Conservation (phyloP, 2,888 invertebrate genomes). For the Liodrosophila aerea region DNA sequence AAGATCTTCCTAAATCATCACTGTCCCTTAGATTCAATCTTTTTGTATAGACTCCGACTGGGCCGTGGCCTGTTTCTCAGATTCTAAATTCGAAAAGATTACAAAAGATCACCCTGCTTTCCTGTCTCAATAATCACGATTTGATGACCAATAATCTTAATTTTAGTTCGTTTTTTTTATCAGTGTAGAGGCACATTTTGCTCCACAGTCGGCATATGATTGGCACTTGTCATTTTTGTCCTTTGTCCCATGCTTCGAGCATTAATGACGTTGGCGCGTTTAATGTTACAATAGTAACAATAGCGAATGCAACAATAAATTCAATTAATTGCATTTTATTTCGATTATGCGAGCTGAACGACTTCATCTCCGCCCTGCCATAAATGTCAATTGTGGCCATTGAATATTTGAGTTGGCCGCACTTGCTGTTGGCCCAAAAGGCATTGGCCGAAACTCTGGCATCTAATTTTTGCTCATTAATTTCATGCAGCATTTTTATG, state of each 20-base stretch:
- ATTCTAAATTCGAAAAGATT: too few relatives aligned
- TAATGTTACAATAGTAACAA: conserved; percentile 33
- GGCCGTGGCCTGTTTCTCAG: too few relatives aligned
- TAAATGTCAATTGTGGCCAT: conserved; percentile 70
- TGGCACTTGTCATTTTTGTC: conserved; percentile 29
- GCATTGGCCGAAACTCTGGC: conserved; percentile 18
- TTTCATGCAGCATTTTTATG: conserved; percentile 76
- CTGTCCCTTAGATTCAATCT: too few relatives aligned
- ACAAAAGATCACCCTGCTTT: too few relatives aligned
- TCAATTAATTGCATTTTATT: conserved; percentile 77
- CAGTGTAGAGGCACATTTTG: too few relatives aligned
- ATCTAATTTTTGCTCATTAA: conserved; percentile 76
- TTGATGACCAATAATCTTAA: too few relatives aligned
- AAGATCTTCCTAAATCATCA: too few relatives aligned
- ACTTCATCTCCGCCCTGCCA: conserved; percentile 18
- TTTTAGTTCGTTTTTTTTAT: too few relatives aligned
- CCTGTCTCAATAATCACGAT: conserved; percentile 2
- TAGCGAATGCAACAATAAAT: conserved; percentile 73
- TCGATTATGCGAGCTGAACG: conserved; percentile 55
- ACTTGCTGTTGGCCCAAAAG: not conserved
- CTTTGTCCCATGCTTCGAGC: conserved; percentile 36
- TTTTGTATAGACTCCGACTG: too few relatives aligned
- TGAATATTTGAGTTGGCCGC: conserved; percentile 47
- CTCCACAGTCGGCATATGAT: conserved; percentile 19
- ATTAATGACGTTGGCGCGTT: conserved; percentile 40